phyloP scores from a whole-genome alignment of 2,113 vertebrate species.

The Asarcornis scutulata region DNA sequence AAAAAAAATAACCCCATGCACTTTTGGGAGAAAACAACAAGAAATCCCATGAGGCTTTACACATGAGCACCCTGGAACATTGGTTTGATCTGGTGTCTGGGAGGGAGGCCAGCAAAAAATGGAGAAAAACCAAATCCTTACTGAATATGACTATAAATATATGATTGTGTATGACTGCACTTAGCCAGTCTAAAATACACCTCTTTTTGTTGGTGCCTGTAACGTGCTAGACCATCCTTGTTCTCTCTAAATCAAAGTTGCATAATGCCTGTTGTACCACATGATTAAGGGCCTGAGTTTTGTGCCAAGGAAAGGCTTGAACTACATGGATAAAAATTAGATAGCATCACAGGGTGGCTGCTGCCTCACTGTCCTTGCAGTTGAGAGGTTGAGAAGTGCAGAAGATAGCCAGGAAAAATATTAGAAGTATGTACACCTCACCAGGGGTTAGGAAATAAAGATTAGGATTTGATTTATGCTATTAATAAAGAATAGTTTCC shows the following conservation, averaged over 20 bases:
- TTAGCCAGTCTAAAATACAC: not conserved
- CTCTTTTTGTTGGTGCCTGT: not conserved
- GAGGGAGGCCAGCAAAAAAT: not conserved
- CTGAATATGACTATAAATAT: not conserved
- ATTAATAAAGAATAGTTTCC: not conserved
- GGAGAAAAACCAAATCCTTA: not conserved
- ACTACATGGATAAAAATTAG: not conserved
- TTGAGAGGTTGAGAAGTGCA: not conserved
- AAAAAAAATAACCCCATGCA: not conserved
- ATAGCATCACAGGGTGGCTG: not conserved
- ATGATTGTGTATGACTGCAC: not conserved
- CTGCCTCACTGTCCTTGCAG: not conserved
- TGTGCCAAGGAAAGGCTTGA: not conserved
- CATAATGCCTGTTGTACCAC: fast-evolving
- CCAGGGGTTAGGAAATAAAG: not conserved
- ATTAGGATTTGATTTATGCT: not conserved
- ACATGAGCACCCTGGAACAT: not conserved
- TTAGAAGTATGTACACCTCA: not conserved
- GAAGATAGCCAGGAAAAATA: not conserved
- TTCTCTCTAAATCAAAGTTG: not conserved
- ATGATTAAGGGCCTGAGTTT: not conserved
- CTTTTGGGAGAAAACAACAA: not conserved
- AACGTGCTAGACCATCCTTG: not conserved
- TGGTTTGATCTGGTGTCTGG: not conserved
- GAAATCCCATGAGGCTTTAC: not conserved